phyloP scores from a whole-genome alignment of 2,797 vertebrate species.

The Rallus crepitans region DNA sequence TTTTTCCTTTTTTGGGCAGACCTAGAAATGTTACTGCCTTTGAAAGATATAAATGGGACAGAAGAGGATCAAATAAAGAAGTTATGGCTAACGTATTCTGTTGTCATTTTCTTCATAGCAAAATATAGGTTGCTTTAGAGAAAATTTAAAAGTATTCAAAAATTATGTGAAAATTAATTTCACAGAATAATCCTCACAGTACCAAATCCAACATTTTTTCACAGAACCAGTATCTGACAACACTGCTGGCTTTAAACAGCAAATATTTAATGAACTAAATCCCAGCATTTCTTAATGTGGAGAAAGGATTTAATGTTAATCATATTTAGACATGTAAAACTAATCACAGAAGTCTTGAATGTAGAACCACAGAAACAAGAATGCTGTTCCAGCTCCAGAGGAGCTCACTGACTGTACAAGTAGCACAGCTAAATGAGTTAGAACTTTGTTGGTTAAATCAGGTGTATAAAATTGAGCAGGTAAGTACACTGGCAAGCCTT shows the following conservation, averaged over 20 bases:
- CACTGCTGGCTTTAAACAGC: neutral
- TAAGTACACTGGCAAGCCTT: neutral
- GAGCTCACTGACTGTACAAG: neutral
- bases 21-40: neutral
- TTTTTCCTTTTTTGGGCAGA: neutral
- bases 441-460: neutral
- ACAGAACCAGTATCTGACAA: neutral
- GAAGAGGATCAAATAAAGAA: neutral
- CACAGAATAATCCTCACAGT: neutral
- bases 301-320: neutral
- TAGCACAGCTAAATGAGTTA: neutral
- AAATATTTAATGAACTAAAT: neutral
- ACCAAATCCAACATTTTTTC: neutral
- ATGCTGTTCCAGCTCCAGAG: neutral
- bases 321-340: neutral
- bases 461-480: neutral
- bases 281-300: neutral
- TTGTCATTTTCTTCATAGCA: neutral
- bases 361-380: neutral
- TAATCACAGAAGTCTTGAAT: neutral
- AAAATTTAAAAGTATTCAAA: neutral
- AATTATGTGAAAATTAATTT: neutral
- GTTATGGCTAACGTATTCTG: accelerated
- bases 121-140: neutral
- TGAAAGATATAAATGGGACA: neutral